Base-by-base conservation (phyloP, 2,113 vertebrate species). In the Uria aalge region DNA sequence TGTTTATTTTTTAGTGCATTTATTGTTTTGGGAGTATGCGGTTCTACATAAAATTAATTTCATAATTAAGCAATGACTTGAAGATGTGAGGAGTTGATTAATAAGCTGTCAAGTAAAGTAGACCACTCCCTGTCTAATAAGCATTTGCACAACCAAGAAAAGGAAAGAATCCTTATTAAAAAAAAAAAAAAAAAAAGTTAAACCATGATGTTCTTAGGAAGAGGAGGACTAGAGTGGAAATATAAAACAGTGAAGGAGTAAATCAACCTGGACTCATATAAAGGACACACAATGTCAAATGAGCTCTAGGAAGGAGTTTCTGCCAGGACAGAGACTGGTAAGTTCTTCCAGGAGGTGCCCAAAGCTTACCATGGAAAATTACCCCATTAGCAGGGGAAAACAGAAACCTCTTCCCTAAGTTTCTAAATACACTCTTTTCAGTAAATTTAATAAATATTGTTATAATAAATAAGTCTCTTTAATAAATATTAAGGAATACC, bases 171-270 rank as follows among this genome's bases (percentile, higher is more conserved):
- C 3, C 2, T n/a, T 74, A 57, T 30, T 40, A 48, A 41, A 40
- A 38, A 20, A 15, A 38, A 41, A 41, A 19, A 48, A 41, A 40
- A 38, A 20, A 15, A 53, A 2, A 15, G 4, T 45, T 81, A 53
- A 93, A 80, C 11, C 0, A 0, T 22, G 0, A 26, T 0, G 0
- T 60, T 60, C 10, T 38, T 73, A 13, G 18, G 26, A 81, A 89
- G 17, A 36, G 9, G 12, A 64, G 4, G 7, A 20, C 3, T 55
- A 36, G 43, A 76, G 76, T 3, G 5, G 5, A 59, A 73, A 4
- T 32, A 16, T 32, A 34, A 84, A 73, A 18, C 0, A 40, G 16
- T 27, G 19, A 68, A 72, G 20, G 15, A n/a, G 2, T 47, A 71
- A 78, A 55, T 80, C 18, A 60, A 20, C 2, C 10, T 52, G 23